These are phyloP conservation scores for Cyanoderma ruficeps DNA, from an alignment of 2,113 vertebrate species.

Conservation along the genomic window DNA sequence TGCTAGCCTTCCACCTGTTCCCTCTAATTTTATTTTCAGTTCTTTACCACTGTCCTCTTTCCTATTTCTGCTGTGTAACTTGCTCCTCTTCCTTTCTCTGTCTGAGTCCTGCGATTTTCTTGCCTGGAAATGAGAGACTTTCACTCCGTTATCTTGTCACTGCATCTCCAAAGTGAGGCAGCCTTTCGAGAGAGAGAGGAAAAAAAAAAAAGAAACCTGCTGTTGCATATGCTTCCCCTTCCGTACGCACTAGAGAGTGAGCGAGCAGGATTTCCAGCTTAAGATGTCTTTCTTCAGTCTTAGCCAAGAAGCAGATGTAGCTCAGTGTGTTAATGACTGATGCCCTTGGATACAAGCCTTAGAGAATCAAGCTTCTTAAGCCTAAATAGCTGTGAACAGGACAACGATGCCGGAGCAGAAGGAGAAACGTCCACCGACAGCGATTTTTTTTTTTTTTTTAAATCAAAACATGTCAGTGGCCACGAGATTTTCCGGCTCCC, in stretches of 20 bases:
- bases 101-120: slow-evolving; percentile 52
- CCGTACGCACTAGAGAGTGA: background rate
- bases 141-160: slow-evolving; percentile 74
- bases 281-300: slow-evolving; percentile 68
- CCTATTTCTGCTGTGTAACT: slow-evolving; percentile 34
- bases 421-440: background rate
- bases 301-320: slow-evolving; percentile 80
- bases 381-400: slow-evolving; percentile 38
- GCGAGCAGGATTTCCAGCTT: slow-evolving; percentile 71
- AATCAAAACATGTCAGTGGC: background rate
- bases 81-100: slow-evolving; percentile 42
- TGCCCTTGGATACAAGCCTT: slow-evolving; percentile 76
- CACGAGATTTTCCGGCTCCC: background rate
- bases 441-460: background rate
- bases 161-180: slow-evolving; percentile 59
- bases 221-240: slow-evolving; percentile 51
- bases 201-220: background rate
- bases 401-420: slow-evolving; percentile 9
- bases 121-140: slow-evolving; percentile 47
- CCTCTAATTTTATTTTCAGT: slow-evolving; percentile 37
- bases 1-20: slow-evolving; percentile 55
- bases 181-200: background rate
- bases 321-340: slow-evolving; percentile 76
- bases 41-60: slow-evolving; percentile 37
- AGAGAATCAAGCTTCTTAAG: slow-evolving; percentile 65